A percentile compares a stretch with the other conserved stretches of the same genome.
phyloP scores from a whole-genome alignment of 2,113 vertebrate species.

The Cyrtonyx montezumae region DNA sequence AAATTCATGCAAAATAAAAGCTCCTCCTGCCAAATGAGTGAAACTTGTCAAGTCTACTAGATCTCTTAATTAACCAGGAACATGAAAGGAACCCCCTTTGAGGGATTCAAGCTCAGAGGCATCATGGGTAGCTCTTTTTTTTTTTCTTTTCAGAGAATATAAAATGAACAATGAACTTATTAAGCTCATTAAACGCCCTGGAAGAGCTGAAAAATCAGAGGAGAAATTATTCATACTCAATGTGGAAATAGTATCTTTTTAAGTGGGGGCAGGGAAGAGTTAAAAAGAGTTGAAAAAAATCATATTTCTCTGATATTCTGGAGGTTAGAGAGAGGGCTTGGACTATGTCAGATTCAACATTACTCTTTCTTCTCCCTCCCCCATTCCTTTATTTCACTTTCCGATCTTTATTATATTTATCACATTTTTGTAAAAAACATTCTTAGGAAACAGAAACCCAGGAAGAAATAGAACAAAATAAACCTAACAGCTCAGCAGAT shows the following conservation, averaged over 20 bases:
- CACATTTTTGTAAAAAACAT: not conserved
- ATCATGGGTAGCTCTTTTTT: not conserved
- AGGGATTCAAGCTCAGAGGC: constrained; percentile 13
- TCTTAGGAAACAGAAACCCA: not conserved
- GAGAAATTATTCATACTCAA: not conserved
- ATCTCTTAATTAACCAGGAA: constrained; percentile 46
- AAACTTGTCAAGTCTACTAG: constrained; percentile 41
- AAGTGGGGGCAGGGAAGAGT: not conserved
- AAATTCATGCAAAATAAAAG: constrained; percentile 50
- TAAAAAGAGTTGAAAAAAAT: not conserved
- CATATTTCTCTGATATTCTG: not conserved
- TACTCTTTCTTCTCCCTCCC: rapidly evolving
- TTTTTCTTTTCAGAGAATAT: not conserved
- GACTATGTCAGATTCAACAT: rapidly evolving
- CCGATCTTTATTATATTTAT: not conserved
- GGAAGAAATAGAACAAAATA: not conserved
- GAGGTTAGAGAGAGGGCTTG: not conserved
- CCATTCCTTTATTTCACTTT: not conserved
- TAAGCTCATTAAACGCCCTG: not conserved
- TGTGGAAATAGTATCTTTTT: not conserved
- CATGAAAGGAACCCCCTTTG: not conserved
- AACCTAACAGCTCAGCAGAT: not conserved
- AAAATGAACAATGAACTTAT: constrained; percentile 33
- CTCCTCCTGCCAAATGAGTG: constrained; percentile 17
- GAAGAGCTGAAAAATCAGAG: not conserved